Conservation (phyloP, 2,888 invertebrate species). For the Leptothorax acervorum region DNA sequence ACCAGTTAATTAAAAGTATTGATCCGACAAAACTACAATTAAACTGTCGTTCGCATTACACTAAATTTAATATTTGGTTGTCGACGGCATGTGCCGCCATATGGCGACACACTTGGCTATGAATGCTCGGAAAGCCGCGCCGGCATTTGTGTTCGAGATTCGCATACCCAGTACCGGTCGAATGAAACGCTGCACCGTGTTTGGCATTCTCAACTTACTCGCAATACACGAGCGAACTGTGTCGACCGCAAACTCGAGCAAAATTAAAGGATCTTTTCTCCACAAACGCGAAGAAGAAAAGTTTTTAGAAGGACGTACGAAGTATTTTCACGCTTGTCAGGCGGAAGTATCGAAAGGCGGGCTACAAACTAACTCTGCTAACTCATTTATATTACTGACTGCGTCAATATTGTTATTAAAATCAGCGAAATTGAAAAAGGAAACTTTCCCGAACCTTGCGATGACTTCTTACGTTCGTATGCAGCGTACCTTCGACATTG, state of each 20-base stretch:
- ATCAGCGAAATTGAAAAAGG: conserved; percentile 16
- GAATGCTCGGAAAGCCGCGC: neutral
- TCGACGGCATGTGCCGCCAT: neutral
- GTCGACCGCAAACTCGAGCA: neutral
- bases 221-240: neutral
- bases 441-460: neutral
- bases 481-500: conserved; percentile 2
- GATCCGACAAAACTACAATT: neutral
- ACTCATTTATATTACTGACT: neutral
- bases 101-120: neutral
- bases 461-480: neutral
- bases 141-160: conserved; percentile 25
- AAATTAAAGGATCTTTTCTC: neutral
- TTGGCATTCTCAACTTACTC: neutral
- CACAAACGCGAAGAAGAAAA: neutral
- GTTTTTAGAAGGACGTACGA: neutral
- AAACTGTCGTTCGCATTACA: neutral
- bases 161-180: neutral
- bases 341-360: neutral
- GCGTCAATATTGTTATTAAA: conserved; percentile 12
- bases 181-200: neutral
- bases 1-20: neutral
- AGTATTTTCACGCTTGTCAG: neutral
- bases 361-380: no score
- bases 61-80: conserved; percentile 11